Conservation (phyloP, 2,113 vertebrate genomes). For the Sciurus niger region DNA sequence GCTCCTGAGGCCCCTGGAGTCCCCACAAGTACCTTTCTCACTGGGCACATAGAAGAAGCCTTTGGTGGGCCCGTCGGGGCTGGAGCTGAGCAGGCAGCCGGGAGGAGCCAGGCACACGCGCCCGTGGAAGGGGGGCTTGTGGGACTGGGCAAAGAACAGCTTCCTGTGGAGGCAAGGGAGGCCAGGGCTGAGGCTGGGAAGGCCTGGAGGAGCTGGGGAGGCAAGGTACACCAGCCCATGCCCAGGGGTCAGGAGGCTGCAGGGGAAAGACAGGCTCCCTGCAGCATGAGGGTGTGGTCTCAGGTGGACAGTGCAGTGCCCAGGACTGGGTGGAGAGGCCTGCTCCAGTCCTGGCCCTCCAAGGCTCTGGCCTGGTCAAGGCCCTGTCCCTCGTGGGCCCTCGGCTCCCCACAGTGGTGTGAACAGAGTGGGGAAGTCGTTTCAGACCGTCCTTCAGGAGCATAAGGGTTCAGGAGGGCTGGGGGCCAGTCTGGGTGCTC, state of each 20-base stretch:
- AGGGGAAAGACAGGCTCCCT: accelerated
- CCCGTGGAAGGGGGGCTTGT: conserved; percentile 94
- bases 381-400: not conserved
- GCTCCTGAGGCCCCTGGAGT: not conserved
- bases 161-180: conserved; percentile 89
- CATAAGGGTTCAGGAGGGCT: not conserved
- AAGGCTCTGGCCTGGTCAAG: not conserved
- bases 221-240: accelerated
- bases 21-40: conserved; percentile 89
- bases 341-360: too few species aligned
- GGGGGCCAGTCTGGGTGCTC: not conserved
- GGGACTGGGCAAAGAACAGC: conserved; percentile 95
- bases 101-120: conserved; percentile 93
- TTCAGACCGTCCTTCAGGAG: not conserved
- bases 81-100: conserved; percentile 93
- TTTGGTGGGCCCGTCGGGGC: conserved; percentile 93
- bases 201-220: too few species aligned
- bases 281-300: not conserved
- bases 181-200: not conserved
- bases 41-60: conserved; percentile 94
- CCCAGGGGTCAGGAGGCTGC: not conserved
- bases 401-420: not conserved
- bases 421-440: not conserved
- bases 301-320: too few species aligned
- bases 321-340: not conserved